Base-by-base conservation (phyloP, 2,888 invertebrate genomes). In the Euproctis similis region DNA sequence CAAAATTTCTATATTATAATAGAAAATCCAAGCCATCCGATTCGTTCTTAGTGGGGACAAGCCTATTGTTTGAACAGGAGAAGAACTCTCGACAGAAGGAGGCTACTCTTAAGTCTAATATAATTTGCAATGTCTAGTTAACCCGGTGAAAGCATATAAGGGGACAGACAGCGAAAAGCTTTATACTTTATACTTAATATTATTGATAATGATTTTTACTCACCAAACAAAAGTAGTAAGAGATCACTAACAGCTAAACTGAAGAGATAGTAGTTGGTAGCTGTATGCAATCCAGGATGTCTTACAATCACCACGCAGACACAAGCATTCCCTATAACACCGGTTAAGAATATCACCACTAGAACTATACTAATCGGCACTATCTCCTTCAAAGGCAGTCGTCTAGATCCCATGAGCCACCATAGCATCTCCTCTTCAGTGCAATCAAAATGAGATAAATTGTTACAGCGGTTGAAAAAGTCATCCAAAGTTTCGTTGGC, bases 191-290 rank as follows among this genome's bases (percentile, higher is more conserved):
- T 2, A 24, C 17, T 17, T n/a, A 13, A n/a, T n/a, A n/a, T n/a
- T n/a, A n/a, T n/a, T n/a, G n/a, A n/a, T n/a, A 22, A 13, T 23
- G 1, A 12, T 10, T 11, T 14, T 9, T 12, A 60, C 92, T 90
- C 72, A 92, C 96, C 96, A 53, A 95, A 89, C 24, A 93, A 67
- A 10, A 96, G 85, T 42, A 95, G 86, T 30, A 92, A 87, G 22
- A 96, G 80, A 76, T 97, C 96, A 26, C 95, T 95, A 12, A 96
- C 88, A 26, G 96, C 94, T 69, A 96, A 81, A 70, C 92, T 95
- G 76, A 96, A 94, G 28, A 96, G 86, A 64, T 96, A 96, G 69
- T 94, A 96, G 69, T 97, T 96, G 0, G 96, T 97, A 0, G 95
- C 92, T 1, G 95, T 94, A 58, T 94, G 95, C 87, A 96, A 88